Base-by-base conservation (phyloP, 2,888 invertebrate genomes). In the Chloroclysta siterata region DNA sequence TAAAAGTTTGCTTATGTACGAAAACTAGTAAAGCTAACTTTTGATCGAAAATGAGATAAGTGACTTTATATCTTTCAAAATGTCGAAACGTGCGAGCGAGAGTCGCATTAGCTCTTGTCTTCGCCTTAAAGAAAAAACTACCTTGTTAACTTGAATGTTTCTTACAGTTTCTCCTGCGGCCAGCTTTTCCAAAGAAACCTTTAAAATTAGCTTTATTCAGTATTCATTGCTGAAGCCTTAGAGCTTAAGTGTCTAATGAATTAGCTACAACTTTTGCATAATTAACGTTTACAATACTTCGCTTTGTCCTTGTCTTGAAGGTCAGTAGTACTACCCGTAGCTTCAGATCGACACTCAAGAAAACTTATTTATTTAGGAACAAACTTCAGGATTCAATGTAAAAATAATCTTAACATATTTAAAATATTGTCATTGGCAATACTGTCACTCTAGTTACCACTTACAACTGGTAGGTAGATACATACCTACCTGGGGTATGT, bases 171-270 rank as follows among this genome's bases (percentile, higher is more conserved):
- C 33, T 33, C 6, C 33, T 33, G 6, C 33, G 7, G 33, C 5
- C 33, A 42, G 5, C n/a, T 42, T 42, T 42, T 42, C 41, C 8
- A 15, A 14, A 3, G 8, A 44, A 44, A 8, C 14, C 10, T 17
- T 17, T 11, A 10, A 17, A 46, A 17, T 15, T 7, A 15, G 6
- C 53, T 54, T 42, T 28, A 66, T 51, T 59, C 42, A 56, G 28
- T 53, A 48, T 64, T 57, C 53, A 53, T 15, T 41, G 53, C 15
- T 33, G 55, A 42, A 56, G 52, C 47, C 57, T 41, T 39, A 63
- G 56, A 60, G 51, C 36, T 44, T 52, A 53, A 33, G 55, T 62
- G 41, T 41, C 42, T 44, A 41, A 33, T 33, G 17, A 56, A 46
- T 55, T 53, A 42, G 47, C 50, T 39, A 54, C 50, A 51, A 39